These are phyloP conservation scores for Papilio gigon DNA, from an alignment of 2,888 invertebrate genomes.

Conservation along the genomic window DNA sequence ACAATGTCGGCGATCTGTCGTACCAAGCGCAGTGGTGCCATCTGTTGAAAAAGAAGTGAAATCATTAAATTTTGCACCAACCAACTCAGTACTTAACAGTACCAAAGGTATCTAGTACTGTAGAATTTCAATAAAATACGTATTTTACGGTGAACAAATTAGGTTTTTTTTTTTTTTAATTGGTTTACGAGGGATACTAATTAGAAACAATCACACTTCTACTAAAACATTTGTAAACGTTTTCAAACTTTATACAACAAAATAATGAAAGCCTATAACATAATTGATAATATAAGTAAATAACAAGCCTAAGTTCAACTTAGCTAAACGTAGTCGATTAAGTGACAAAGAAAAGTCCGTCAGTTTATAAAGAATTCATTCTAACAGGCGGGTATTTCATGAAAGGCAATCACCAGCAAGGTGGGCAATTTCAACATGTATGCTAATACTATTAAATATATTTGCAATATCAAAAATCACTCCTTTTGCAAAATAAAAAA, in stretches of 20 bases:
- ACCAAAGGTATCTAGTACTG: not conserved
- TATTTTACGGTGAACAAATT: too few relatives aligned
- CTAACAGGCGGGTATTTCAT: slow-evolving; percentile 24
- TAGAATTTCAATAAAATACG: too few relatives aligned
- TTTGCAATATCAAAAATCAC: too few relatives aligned
- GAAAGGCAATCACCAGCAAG: slow-evolving; percentile 14
- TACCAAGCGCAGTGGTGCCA: slow-evolving; percentile 62
- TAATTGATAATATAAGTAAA: too few relatives aligned
- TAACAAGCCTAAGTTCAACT: not conserved
- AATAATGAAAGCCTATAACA: too few relatives aligned
- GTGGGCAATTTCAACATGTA: not conserved
- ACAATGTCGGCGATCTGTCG: slow-evolving; percentile 59
- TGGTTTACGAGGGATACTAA: too few relatives aligned
- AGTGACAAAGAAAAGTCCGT: slow-evolving; percentile 18
- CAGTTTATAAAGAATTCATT: slow-evolving; percentile 29
- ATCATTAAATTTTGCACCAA: slow-evolving; percentile 6
- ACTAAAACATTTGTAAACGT: too few relatives aligned
- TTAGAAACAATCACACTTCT: too few relatives aligned
- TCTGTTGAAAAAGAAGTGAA: slow-evolving; percentile 58
- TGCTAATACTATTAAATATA: too few relatives aligned
- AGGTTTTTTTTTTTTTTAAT: too few relatives aligned
- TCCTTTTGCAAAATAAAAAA: too few relatives aligned
- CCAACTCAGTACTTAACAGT: not conserved
- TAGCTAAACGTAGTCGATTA: slow-evolving; percentile 5
- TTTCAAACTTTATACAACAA: too few relatives aligned